These are phyloP conservation scores for Philaethria dido DNA, from an alignment of 2,888 invertebrate genomes.

Conservation along the genomic window DNA sequence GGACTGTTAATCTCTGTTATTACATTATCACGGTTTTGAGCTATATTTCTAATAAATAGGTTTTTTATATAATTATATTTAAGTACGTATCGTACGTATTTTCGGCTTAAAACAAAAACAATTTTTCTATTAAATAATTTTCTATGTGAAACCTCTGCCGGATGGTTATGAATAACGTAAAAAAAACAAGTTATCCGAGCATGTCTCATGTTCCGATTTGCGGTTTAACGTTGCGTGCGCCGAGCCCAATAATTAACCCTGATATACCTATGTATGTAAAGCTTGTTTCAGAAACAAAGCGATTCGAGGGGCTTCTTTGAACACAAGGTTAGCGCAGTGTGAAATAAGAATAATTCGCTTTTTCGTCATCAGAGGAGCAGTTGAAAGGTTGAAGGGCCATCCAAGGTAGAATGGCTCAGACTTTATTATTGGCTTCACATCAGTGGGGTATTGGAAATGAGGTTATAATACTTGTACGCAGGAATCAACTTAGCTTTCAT, in stretches of 20 bases:
- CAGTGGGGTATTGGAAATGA: conserved; percentile 68
- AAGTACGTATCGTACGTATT: too few relatives aligned
- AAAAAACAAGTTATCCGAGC: conserved; percentile 36
- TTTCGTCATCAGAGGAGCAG: conserved; percentile 70
- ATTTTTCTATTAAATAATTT: not conserved
- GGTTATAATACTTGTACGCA: conserved; percentile 58
- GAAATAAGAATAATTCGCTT: conserved; percentile 75
- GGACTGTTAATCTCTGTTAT: conserved; percentile 37
- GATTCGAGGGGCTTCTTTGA: conserved; percentile 58
- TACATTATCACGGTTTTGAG: conserved; percentile 22
- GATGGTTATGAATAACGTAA: conserved; percentile 11
- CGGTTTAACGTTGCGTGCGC: conserved; percentile 51
- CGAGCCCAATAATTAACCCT: conserved; percentile 62
- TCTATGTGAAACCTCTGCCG: not conserved
- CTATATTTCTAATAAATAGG: not conserved
- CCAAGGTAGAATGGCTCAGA: conserved; percentile 71
- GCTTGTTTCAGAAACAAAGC: conserved; percentile 62
- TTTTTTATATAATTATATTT: not conserved
- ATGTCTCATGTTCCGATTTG: conserved; percentile 47
- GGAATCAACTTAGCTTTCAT: conserved; percentile 39
- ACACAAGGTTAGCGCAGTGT: conserved; percentile 60
- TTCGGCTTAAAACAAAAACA: not conserved
- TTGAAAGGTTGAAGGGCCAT: conserved; percentile 74
- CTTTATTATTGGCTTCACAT: conserved; percentile 76
- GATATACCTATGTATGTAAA: conserved; percentile 53